Conservation (phyloP, 2,888 invertebrate species). For the Drosophila leonis region DNA sequence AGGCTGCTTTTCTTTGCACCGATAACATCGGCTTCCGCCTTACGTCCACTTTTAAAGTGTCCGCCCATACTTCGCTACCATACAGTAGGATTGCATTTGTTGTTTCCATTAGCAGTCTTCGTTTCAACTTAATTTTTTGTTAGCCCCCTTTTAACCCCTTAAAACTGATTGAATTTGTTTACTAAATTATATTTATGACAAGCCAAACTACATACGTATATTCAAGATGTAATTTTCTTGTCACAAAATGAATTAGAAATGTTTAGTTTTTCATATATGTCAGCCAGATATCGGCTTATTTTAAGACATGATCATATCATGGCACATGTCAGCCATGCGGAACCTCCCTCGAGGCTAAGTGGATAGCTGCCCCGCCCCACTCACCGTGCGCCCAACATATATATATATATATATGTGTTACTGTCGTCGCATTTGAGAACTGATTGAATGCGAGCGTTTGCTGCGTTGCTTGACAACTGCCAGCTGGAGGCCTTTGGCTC, state of each 20-base stretch:
- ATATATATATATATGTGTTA: neutral
- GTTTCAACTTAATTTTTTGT: too few species aligned
- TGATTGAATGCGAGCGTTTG: conserved; percentile 58
- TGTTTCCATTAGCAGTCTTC: too few species aligned
- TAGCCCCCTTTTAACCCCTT: too few species aligned
- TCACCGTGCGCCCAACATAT: too few species aligned
- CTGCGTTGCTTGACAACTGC: conserved; percentile 52
- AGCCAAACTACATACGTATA: neutral
- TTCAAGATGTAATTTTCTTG: neutral
- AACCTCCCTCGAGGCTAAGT: conserved; percentile 21
- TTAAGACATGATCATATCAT: conserved; percentile 17
- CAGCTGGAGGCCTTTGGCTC: conserved; percentile 64
- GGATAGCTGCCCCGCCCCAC: neutral
- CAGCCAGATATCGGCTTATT: conserved; percentile 7
- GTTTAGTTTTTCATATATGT: neutral
- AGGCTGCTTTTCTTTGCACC: too few species aligned
- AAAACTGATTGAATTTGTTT: too few species aligned
- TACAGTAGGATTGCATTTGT: too few species aligned
- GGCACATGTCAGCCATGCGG: conserved; percentile 12
- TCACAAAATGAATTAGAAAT: neutral
- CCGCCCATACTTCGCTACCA: too few species aligned
- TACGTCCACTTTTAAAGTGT: too few species aligned
- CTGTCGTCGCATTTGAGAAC: conserved; percentile 45
- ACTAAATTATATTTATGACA: too few species aligned
- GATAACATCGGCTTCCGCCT: too few species aligned